Evolutionary conservation across 30 jellyfish, hydroid and myxozoan genomes (phyloP).

Genomic region (Aurelia sp.): DNA sequence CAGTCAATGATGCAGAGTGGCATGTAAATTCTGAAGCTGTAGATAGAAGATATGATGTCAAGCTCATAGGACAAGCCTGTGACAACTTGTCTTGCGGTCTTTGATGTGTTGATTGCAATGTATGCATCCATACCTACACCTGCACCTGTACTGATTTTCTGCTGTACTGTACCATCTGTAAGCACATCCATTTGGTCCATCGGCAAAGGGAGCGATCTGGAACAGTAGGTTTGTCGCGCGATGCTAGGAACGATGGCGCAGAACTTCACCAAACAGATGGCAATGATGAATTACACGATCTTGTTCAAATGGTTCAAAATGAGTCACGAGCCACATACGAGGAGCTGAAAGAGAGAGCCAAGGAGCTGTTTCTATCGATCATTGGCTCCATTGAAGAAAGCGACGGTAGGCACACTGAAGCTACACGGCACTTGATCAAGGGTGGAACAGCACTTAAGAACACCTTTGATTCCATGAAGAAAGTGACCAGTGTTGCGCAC

Average conservation of each 20-base stretch:
- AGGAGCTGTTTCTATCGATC: not conserved
- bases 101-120: constrained; percentile 3
- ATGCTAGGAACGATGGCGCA: not conserved
- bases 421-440: not conserved
- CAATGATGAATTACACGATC: not conserved
- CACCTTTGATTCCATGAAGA: constrained; percentile 8
- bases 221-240: too few relatives aligned
- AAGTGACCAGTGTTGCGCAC: not conserved
- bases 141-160: constrained; percentile 15
- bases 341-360: constrained; percentile 9
- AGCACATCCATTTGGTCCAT: constrained; percentile 9
- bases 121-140: constrained; percentile 11
- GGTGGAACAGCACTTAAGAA: constrained; percentile 22
- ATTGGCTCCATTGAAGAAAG: constrained; percentile 30
- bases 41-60: not conserved
- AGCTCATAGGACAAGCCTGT: constrained; percentile 4
- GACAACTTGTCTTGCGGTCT: not conserved
- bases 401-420: not conserved
- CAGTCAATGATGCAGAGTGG: constrained; percentile 4
- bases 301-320: not conserved
- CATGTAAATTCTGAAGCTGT: constrained; percentile 1
- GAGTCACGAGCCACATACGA: not conserved
- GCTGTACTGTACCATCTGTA: constrained; percentile 1
- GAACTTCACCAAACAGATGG: not conserved
- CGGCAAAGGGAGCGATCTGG: constrained; percentile 2